Conservation (phyloP, 2,113 vertebrate species). For the Climacteris rufus region DNA sequence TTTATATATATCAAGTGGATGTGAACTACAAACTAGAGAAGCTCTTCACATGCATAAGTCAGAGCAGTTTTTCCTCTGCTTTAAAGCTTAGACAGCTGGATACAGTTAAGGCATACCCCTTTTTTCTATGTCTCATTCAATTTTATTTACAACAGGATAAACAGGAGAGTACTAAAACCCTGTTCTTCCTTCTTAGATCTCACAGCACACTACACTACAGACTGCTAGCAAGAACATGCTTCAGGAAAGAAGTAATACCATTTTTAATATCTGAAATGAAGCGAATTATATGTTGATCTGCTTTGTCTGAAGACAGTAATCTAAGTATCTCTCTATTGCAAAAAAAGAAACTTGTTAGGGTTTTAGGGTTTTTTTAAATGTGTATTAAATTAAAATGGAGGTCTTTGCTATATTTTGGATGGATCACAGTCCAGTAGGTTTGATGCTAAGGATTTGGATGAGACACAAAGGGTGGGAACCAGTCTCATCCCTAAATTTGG, state of each 20-base stretch:
- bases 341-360: background rate
- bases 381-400: background rate
- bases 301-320: background rate
- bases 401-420: background rate
- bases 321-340: background rate
- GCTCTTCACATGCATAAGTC: background rate
- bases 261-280: background rate
- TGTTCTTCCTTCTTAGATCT: background rate
- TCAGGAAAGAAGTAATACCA: rapidly evolving
- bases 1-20: background rate
- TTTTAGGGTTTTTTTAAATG: rapidly evolving
- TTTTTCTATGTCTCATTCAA: background rate
- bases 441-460: background rate
- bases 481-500: background rate
- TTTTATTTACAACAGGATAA: background rate
- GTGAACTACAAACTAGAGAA: background rate
- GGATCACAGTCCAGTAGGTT: background rate
- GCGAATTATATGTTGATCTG: background rate
- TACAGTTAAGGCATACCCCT: background rate
- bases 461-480: background rate
- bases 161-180: background rate
- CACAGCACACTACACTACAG: background rate
- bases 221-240: background rate
- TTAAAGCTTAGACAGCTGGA: background rate
- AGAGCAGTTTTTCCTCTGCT: background rate